These are phyloP conservation scores for Stenodera caucasica DNA, from an alignment of 2,888 invertebrate genomes.

Conservation along the genomic window DNA sequence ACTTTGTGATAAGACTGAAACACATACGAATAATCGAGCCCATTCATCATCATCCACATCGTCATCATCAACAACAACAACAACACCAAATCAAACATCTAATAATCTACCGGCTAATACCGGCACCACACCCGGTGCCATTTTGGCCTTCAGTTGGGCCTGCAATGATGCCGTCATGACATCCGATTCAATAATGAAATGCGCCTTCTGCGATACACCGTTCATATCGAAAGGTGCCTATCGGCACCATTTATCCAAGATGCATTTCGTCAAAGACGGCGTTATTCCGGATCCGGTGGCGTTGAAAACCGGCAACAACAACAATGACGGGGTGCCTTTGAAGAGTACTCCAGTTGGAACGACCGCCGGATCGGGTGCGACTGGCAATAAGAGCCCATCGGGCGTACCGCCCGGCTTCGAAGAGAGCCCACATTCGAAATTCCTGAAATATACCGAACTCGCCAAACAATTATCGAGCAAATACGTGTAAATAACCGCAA, in stretches of 20 bases:
- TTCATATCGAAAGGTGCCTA: constrained; percentile 97
- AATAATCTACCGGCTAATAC: constrained; percentile 45
- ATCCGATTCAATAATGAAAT: constrained; percentile 87
- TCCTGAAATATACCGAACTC: constrained; percentile 97
- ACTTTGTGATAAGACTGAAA: constrained; percentile 93
- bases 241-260: constrained; percentile 92
- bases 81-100: constrained; percentile 43
- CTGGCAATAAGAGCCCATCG: constrained; percentile 51
- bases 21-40: constrained; percentile 59
- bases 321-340: constrained; percentile 43
- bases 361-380: constrained; percentile 40
- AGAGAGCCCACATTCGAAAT: constrained; percentile 95
- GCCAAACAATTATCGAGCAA: constrained; percentile 98
- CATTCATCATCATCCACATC: constrained; percentile 45
- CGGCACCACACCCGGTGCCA: constrained; percentile 75
- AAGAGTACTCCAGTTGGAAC: constrained; percentile 42
- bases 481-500: constrained; percentile 72
- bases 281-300: constrained; percentile 76
- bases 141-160: constrained; percentile 91
- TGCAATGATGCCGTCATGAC: constrained; percentile 90
- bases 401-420: constrained; percentile 64
- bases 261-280: constrained; percentile 94
- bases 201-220: constrained; percentile 92
- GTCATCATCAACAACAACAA: constrained; percentile 42
- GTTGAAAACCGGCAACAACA: constrained; percentile 58